phyloP scores from a whole-genome alignment of 2,888 invertebrate species.

The Celastrina argiolus region DNA sequence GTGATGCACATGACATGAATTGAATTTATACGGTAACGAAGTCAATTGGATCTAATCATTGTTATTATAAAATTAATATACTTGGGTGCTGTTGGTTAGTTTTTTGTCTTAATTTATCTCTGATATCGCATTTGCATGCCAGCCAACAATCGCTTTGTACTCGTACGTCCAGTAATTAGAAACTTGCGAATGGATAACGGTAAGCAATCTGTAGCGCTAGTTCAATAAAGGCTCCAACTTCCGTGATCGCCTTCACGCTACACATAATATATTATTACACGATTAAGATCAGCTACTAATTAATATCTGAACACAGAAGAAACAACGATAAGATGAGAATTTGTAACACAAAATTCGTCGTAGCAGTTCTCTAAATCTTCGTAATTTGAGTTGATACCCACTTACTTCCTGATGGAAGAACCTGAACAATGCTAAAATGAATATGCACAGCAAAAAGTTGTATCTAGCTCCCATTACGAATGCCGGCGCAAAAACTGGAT shows the following conservation, averaged over 20 bases:
- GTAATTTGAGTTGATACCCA: neutral
- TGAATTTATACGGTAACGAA: neutral
- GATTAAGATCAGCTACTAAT: neutral
- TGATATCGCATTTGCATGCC: constrained; percentile 63
- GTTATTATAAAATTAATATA: neutral
- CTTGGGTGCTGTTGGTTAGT: constrained; percentile 25
- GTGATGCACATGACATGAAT: neutral
- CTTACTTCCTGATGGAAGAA: too few relatives aligned
- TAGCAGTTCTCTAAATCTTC: neutral
- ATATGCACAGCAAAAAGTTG: constrained; percentile 5
- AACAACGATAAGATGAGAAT: neutral
- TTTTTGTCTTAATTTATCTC: constrained; percentile 48
- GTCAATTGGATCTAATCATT: neutral
- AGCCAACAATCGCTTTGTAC: constrained; percentile 58
- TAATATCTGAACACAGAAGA: neutral
- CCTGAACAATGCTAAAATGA: neutral
- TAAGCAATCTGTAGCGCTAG: constrained; percentile 52
- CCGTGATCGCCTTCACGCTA: constrained; percentile 34
- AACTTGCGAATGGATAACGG: constrained; percentile 63
- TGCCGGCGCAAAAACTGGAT: constrained; percentile 4
- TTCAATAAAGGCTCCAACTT: constrained; percentile 43
- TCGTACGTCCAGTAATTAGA: constrained; percentile 68
- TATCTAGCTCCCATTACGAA: neutral
- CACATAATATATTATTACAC: neutral
- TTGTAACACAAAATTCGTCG: neutral